Conservation (phyloP, 2,113 vertebrate genomes). For the Prietella phreatophila region DNA sequence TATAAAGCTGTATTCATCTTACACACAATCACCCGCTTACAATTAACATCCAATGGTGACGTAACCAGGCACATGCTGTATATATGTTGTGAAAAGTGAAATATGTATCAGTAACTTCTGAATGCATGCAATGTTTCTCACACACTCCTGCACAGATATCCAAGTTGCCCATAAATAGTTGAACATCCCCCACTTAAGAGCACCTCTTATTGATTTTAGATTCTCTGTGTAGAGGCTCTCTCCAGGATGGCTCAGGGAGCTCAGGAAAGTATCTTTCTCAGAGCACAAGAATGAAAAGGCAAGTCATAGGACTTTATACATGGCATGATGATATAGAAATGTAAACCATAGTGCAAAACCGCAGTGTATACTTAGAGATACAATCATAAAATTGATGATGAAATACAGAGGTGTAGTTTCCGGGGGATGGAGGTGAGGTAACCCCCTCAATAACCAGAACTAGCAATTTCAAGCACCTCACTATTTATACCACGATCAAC, state of each 20-base stretch:
- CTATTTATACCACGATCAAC: too few relatives aligned
- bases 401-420: too few relatives aligned
- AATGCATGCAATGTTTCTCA: background rate
- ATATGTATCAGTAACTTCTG: background rate
- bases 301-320: background rate
- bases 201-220: constrained; percentile 18
- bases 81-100: background rate
- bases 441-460: too few relatives aligned
- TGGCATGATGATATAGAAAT: background rate
- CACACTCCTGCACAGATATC: background rate
- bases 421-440: too few relatives aligned
- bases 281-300: background rate
- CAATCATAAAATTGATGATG: background rate
- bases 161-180: constrained; percentile 12
- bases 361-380: background rate
- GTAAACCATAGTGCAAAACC: background rate
- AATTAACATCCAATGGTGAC: background rate
- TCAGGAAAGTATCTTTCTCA: constrained; percentile 17
- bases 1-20: too few relatives aligned
- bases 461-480: too few relatives aligned
- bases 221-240: background rate
- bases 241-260: background rate
- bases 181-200: background rate
- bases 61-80: background rate
- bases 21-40: too few relatives aligned